These are phyloP conservation scores for Pangasius macronema DNA, from an alignment of 2,797 vertebrate genomes.

Conservation along the genomic window DNA sequence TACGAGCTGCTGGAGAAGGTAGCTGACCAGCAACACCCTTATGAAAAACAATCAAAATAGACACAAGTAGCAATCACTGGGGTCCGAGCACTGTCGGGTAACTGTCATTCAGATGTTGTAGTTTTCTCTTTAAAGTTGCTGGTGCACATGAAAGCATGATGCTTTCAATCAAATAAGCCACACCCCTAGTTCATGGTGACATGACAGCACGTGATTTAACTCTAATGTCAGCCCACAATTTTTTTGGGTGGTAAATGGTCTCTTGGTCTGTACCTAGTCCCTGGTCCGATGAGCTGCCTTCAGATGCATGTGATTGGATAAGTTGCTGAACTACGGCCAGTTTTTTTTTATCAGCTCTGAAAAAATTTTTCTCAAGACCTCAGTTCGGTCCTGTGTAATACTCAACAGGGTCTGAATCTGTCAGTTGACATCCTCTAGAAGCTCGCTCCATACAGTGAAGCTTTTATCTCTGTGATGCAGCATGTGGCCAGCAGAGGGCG, in stretches of 20 bases:
- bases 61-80: not conserved
- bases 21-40: not conserved
- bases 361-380: not conserved
- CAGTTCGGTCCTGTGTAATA: not conserved
- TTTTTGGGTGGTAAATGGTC: not conserved
- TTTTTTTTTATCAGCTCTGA: not conserved
- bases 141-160: not conserved
- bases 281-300: not conserved
- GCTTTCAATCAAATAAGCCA: not conserved
- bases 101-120: not conserved
- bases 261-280: not conserved
- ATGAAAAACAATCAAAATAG: not conserved
- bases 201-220: not conserved
- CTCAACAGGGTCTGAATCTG: not conserved
- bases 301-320: not conserved
- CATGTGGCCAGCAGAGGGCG: conserved; percentile 38
- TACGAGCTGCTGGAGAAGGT: conserved; percentile 98
- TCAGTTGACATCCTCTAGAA: too few relatives aligned
- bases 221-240: too few relatives aligned
- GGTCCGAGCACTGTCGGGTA: not conserved
- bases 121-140: not conserved
- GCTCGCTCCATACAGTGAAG: not conserved
- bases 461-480: not conserved
- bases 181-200: not conserved
- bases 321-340: not conserved